These are phyloP conservation scores for Pycnonotus jocosus DNA, from an alignment of 2,113 vertebrate species.

Conservation along the genomic window DNA sequence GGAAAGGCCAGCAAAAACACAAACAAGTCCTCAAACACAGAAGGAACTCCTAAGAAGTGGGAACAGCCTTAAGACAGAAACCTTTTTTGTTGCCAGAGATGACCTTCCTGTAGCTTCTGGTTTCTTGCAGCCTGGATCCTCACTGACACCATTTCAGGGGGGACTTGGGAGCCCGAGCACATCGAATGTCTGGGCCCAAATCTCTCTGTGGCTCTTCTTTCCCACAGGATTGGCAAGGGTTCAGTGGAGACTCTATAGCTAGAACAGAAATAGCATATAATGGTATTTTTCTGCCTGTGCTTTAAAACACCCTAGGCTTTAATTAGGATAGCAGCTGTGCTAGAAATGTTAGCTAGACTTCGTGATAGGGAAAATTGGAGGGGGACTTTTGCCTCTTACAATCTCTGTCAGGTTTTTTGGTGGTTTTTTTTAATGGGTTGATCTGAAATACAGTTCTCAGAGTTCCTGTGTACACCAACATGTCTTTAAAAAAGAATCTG, in stretches of 20 bases:
- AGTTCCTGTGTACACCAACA: constrained; percentile 21
- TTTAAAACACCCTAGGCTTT: constrained; percentile 28
- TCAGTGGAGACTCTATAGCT: neutral
- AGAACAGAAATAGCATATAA: neutral
- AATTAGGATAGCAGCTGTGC: constrained; percentile 8
- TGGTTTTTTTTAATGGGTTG: neutral
- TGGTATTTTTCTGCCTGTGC: neutral
- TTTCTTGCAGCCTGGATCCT: neutral
- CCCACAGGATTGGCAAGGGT: neutral
- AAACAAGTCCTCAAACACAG: neutral
- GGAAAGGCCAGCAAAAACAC: neutral
- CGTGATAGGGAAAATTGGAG: neutral
- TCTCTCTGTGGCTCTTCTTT: neutral
- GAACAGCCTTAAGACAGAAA: neutral
- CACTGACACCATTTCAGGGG: neutral
- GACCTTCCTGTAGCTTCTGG: neutral
- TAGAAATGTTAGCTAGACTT: neutral
- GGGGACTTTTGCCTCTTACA: neutral
- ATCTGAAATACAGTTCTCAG: constrained; percentile 31
- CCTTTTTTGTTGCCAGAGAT: neutral
- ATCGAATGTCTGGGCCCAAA: neutral
- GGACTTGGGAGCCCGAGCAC: neutral
- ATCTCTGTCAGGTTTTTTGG: neutral
- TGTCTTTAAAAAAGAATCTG: constrained; percentile 28
- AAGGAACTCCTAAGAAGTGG: neutral